Base-by-base conservation (phyloP, 2,888 invertebrate genomes). In the Metallyticus violacea region DNA sequence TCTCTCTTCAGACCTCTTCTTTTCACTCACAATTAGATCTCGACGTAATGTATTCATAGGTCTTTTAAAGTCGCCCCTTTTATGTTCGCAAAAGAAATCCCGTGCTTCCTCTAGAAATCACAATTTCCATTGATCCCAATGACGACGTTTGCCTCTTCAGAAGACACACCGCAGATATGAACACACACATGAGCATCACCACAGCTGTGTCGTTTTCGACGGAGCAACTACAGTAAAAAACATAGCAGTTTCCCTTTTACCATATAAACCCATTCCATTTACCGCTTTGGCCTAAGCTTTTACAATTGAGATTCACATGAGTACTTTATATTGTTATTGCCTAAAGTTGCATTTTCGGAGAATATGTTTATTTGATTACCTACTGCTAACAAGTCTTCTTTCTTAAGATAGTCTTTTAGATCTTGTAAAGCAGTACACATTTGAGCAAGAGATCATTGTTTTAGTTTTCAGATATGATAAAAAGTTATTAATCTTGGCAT, bases 21-120 rank as follows among this genome's bases (percentile, higher is more conserved):
- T 80, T n/a, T 80, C 28, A 22, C 80, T 76, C 26, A 85, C 79
- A 80, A 85, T 80, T 81, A 85, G 77, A 85, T 85, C 26, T 85
- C 28, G 77, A 77, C 76, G 77, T 77, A 77, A 77, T 77, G 77
- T 77, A 76, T 77, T 76, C 85, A 85, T 77, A 77, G 7, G 27
- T 15, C 78, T 27, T 27, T 62, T 77, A 78, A 78, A 77, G 26
- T 29, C 25, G 15, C 9, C 85, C n/a, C 85, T 62, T 78, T 85
- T 78, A 85, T 78, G 85, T 79, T 85, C 78, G 30, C 6, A 26
- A 40, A 76, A 85, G 78, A 85, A 84, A 79, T 22, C 6, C 7
- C 22, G 9, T 62, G 40, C 40, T 78, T 28, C 85, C 28, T 85
- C 28, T 27, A 77, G 78, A 85, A 85, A 78, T 85, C 85, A 78